A percentile compares a stretch with the other conserved stretches of the same genome.
Evolutionary conservation across 2,888 invertebrate species (phyloP).

Genomic region (Sarcophaga rosellei): DNA sequence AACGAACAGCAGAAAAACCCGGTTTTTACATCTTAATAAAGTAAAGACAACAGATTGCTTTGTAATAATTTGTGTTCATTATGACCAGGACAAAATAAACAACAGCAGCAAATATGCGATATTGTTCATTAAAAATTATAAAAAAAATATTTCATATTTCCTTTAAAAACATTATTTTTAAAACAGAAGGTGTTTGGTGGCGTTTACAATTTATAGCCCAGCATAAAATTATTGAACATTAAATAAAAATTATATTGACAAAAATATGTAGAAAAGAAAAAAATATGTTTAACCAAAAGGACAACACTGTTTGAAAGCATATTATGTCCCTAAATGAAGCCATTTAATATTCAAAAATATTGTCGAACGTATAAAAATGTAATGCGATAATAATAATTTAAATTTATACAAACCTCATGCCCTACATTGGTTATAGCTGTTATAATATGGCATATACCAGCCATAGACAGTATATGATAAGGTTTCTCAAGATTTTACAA

Average conservation of each 20-base stretch:
- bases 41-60: not conserved
- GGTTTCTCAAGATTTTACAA: too few relatives aligned
- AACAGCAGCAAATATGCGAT: not conserved
- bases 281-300: not conserved
- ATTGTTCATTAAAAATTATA: not conserved
- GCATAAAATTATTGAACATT: slow-evolving; percentile 15
- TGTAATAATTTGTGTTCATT: slow-evolving; percentile 16
- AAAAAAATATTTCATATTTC: slow-evolving; percentile 5
- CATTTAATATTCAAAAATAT: not conserved
- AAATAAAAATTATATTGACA: not conserved
- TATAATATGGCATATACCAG: too few relatives aligned
- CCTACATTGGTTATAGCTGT: too few relatives aligned
- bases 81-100: not conserved
- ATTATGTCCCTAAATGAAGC: not conserved
- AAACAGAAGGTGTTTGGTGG: too few relatives aligned
- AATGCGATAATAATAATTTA: slow-evolving; percentile 16
- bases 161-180: not conserved
- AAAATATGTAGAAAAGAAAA: not conserved
- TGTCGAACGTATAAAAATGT: not conserved
- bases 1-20: not conserved
- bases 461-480: too few relatives aligned
- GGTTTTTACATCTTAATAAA: not conserved
- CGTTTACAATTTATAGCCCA: not conserved
- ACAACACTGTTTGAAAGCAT: not conserved
- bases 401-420: not conserved